These are phyloP conservation scores for Ephydatia muelleri DNA, from an alignment of 37 sponge, comb jelly and placozoan genomes.

Conservation along the genomic window DNA sequence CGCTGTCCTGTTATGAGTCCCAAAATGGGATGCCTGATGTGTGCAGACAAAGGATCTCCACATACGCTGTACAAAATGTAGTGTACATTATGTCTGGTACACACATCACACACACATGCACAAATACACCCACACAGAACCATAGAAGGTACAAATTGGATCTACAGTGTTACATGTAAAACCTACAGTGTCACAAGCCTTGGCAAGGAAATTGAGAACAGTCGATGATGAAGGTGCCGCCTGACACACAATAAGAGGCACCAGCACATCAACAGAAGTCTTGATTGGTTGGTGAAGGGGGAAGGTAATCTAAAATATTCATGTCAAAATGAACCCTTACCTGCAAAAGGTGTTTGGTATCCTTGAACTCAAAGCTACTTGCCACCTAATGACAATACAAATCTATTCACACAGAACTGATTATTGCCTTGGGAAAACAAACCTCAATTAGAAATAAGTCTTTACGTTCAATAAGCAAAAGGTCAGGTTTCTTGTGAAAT, in stretches of 20 bases:
- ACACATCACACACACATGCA: background rate
- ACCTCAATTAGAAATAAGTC: background rate
- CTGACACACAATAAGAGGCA: slow-evolving; percentile 38
- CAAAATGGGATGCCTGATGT: too few relatives aligned
- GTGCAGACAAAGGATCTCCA: too few relatives aligned
- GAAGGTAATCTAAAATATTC: background rate
- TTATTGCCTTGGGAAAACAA: background rate
- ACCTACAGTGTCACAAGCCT: slow-evolving; percentile 15
- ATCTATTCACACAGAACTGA: background rate
- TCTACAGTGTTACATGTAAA: background rate
- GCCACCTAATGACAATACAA: slow-evolving; percentile 21
- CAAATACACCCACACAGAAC: background rate
- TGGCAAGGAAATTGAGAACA: slow-evolving; percentile 28
- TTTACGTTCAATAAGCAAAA: background rate
- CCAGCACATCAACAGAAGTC: slow-evolving; percentile 27
- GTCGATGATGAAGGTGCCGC: slow-evolving; percentile 30
- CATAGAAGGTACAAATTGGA: background rate
- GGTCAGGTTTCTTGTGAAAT: slow-evolving; percentile 3
- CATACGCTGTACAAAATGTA: too few relatives aligned
- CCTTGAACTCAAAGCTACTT: slow-evolving; percentile 33
- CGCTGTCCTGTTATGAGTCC: too few relatives aligned
- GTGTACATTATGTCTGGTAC: background rate
- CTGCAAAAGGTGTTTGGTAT: slow-evolving; percentile 32
- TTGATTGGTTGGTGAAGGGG: background rate
- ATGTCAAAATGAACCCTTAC: slow-evolving; percentile 5